Evolutionary conservation across 2,888 invertebrate species (phyloP).

Genomic region (Chrysina gloriosa): DNA sequence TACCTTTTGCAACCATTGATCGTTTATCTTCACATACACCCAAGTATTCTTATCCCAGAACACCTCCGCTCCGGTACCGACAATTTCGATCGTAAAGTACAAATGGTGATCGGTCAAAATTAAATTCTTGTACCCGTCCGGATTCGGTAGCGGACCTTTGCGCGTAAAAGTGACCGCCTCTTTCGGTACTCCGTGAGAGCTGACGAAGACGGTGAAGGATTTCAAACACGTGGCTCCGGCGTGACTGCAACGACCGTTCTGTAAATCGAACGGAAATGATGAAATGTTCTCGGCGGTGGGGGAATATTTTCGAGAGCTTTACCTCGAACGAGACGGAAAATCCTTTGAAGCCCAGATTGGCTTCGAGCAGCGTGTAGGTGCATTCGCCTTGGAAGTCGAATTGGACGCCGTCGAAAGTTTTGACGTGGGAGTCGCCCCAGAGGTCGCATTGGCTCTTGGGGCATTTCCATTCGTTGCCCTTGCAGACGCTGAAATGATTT

Average conservation of each 20-base stretch:
- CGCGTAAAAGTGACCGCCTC: background rate
- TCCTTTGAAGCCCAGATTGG: background rate
- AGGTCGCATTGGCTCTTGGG: conserved; percentile 69
- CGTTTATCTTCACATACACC: background rate
- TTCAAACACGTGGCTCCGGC: conserved; percentile 12
- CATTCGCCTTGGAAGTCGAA: conserved; percentile 23
- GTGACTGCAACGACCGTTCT: conserved; percentile 11
- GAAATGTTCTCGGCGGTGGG: no score
- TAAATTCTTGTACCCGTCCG: background rate
- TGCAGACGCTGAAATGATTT: conserved; percentile 5
- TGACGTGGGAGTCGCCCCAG: conserved; percentile 88
- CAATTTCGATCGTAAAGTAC: background rate
- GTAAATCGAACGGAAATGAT: background rate
- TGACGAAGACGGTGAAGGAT: background rate
- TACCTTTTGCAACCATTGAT: background rate
- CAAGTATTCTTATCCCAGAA: conserved; percentile 13
- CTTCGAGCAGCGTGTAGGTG: conserved; percentile 9
- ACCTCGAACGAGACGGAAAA: background rate
- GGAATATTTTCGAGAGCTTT: background rate
- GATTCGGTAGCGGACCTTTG: background rate
- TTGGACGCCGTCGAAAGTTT: conserved; percentile 77
- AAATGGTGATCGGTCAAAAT: background rate
- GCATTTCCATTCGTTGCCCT: conserved; percentile 2
- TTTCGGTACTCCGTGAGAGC: no score
- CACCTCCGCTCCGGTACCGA: background rate